phyloP scores from a whole-genome alignment of 1,140 invertebrate species.

The Trichomalopsis sarcophagae region DNA sequence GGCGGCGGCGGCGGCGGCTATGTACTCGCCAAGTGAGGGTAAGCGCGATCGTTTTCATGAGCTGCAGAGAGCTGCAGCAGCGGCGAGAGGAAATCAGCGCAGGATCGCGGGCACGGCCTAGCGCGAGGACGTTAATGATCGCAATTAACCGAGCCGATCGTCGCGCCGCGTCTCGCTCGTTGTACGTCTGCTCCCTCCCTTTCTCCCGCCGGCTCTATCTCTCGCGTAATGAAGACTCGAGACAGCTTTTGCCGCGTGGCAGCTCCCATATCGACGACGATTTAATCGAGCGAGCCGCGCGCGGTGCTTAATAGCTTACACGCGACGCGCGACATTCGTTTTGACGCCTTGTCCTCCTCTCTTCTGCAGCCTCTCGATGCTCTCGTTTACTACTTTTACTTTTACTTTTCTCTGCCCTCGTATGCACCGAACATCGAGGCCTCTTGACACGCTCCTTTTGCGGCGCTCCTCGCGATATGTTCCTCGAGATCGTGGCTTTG shows the following conservation, averaged over 20 bases:
- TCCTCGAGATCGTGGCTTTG: neutral
- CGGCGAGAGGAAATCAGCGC: constrained; percentile 32
- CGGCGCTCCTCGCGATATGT: neutral
- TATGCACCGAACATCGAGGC: too few species aligned
- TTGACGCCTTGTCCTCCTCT: neutral
- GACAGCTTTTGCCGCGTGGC: neutral
- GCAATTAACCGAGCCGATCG: constrained; percentile 59
- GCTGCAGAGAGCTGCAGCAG: constrained; percentile 1
- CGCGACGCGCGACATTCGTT: constrained; percentile 52
- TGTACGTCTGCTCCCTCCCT: neutral
- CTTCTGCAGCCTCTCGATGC: neutral
- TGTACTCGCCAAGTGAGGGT: constrained; percentile 5
- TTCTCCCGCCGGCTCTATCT: neutral
- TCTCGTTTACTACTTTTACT: constrained; percentile 21
- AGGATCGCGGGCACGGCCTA: constrained; percentile 7
- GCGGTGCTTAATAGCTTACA: constrained; percentile 49
- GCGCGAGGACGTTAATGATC: constrained; percentile 55
- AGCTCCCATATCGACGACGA: constrained; percentile 22
- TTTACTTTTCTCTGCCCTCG: neutral
- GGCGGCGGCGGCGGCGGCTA: neutral
- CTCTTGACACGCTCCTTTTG: neutral
- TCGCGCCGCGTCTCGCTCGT: constrained; percentile 34
- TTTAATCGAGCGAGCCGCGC: constrained; percentile 50
- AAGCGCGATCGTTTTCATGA: constrained; percentile 15
- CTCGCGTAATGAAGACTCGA: constrained; percentile 27